Conservation (phyloP, 2,888 invertebrate genomes). For the Lampropteryx suffumata region DNA sequence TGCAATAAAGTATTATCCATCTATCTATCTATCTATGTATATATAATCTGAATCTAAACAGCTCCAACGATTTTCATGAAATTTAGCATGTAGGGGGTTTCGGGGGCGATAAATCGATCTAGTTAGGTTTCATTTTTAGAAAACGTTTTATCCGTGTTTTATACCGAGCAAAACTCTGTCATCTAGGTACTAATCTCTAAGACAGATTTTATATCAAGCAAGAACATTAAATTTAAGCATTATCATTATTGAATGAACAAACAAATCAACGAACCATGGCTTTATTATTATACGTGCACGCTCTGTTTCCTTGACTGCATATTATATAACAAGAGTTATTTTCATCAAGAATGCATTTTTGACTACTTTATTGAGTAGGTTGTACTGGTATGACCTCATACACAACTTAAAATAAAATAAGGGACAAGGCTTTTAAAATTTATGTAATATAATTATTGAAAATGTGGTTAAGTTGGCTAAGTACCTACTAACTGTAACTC, state of each 20-base stretch:
- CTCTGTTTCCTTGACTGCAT: constrained; percentile 39
- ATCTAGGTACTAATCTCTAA: too few species aligned
- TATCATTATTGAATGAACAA: constrained; percentile 17
- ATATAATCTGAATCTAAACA: too few species aligned
- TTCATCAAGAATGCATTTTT: constrained; percentile 23
- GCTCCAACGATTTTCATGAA: too few species aligned
- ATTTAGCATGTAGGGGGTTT: too few species aligned
- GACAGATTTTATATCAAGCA: too few species aligned
- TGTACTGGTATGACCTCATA: constrained; percentile 27
- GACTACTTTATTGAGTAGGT: constrained; percentile 13
- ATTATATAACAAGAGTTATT: constrained; percentile 35
- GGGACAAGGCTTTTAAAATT: background rate
- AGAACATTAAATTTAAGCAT: background rate
- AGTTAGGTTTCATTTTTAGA: too few species aligned
- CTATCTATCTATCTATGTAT: too few species aligned
- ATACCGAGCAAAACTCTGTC: too few species aligned
- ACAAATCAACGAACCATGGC: constrained; percentile 38
- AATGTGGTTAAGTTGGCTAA: background rate
- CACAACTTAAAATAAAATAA: constrained; percentile 24
- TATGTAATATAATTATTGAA: background rate
- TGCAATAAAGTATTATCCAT: too few species aligned
- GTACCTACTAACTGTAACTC: too few species aligned
- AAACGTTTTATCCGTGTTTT: too few species aligned
- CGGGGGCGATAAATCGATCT: too few species aligned
- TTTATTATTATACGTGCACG: constrained; percentile 33